phyloP scores from a whole-genome alignment of 2,113 vertebrate genomes.

The Cephalopterus ornatus region DNA sequence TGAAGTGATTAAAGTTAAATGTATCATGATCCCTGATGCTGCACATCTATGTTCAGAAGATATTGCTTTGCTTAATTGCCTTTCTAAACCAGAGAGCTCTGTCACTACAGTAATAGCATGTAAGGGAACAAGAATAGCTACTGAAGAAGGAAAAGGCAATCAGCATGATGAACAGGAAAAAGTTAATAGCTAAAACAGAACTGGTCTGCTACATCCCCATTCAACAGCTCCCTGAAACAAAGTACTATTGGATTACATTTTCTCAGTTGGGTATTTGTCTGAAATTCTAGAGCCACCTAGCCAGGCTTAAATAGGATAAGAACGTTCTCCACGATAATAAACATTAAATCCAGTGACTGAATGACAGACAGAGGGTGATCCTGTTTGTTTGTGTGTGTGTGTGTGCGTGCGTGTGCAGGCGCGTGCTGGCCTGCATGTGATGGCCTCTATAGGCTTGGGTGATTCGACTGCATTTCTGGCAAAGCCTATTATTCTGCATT shows the following conservation, averaged over 20 bases:
- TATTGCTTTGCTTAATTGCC: background rate
- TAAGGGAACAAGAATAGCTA: background rate
- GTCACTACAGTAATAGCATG: background rate
- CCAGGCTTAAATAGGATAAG: conserved; percentile 54
- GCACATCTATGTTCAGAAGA: background rate
- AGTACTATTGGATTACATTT: conserved; percentile 7
- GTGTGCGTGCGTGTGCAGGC: fast-evolving
- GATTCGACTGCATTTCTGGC: background rate
- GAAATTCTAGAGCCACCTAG: conserved; percentile 53
- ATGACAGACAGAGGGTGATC: background rate
- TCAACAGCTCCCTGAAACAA: conserved; percentile 7
- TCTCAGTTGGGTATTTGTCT: background rate
- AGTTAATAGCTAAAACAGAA: background rate
- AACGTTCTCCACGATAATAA: background rate
- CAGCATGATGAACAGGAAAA: background rate
- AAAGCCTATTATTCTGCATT: background rate
- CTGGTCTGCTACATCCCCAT: background rate
- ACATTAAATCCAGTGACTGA: conserved; percentile 30
- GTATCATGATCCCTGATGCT: background rate
- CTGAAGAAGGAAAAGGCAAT: background rate
- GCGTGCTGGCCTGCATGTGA: fast-evolving
- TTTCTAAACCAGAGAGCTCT: background rate
- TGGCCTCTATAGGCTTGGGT: background rate
- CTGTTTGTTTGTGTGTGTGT: background rate
- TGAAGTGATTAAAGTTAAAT: background rate